Evolutionary conservation across 53 echinoderm and acorn worm genomes (phyloP).

Genomic region (Hippasteria phrygiana): DNA sequence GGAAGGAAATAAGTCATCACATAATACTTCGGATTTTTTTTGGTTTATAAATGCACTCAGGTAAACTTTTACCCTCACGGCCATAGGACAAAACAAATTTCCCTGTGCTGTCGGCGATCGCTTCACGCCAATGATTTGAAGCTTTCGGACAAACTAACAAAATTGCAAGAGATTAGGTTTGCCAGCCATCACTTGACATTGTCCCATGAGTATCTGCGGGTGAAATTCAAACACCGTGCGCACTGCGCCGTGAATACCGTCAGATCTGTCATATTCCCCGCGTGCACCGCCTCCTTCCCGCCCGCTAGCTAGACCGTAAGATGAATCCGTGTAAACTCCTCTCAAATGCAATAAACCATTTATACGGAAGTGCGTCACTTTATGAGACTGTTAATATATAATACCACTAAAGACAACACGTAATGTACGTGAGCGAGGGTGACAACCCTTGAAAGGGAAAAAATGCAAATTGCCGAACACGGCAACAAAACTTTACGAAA

Average conservation of each 20-base stretch:
- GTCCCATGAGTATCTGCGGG: not conserved
- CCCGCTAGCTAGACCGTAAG: not conserved
- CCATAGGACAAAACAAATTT: too few relatives aligned
- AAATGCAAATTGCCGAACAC: too few relatives aligned
- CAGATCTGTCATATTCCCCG: not conserved
- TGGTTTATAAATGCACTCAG: too few relatives aligned
- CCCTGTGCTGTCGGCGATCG: too few relatives aligned
- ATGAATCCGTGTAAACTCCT: not conserved
- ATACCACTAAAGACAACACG: not conserved
- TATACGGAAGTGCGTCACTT: not conserved
- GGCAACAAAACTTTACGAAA: too few relatives aligned
- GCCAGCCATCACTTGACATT: not conserved
- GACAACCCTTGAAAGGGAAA: not conserved
- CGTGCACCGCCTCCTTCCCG: not conserved
- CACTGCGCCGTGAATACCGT: not conserved
- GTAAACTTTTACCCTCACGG: too few relatives aligned
- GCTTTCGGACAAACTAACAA: too few relatives aligned
- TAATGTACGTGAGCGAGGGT: not conserved
- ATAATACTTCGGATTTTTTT: too few relatives aligned
- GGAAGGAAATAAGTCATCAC: too few relatives aligned
- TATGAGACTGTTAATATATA: not conserved
- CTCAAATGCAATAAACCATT: slow-evolving; percentile 11
- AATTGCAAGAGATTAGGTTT: not conserved
- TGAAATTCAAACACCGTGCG: not conserved
- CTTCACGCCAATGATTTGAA: too few relatives aligned